Conservation (phyloP, 2,797 vertebrate genomes). For the Tinamus major region DNA sequence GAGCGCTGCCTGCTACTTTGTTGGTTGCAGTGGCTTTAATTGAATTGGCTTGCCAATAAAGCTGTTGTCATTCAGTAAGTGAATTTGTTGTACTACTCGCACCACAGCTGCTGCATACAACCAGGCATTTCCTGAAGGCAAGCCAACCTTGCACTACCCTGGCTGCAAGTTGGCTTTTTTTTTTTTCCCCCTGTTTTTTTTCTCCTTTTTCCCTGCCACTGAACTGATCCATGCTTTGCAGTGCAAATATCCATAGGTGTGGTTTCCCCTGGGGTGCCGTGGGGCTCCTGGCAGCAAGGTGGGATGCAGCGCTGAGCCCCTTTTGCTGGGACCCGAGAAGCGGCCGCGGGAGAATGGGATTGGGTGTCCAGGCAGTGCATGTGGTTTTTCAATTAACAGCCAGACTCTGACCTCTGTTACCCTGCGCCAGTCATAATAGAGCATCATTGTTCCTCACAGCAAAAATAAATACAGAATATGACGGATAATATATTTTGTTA, state of each 20-base stretch:
- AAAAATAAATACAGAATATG: slow-evolving; percentile 79
- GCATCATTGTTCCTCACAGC: slow-evolving; percentile 74
- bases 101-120: slow-evolving; percentile 87
- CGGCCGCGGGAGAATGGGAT: not conserved
- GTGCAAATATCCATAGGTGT: not conserved
- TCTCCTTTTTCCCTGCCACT: not conserved
- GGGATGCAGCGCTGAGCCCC: not conserved
- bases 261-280: rapidly evolving
- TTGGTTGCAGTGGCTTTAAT: slow-evolving; percentile 89
- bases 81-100: slow-evolving; percentile 88
- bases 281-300: too few relatives aligned
- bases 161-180: slow-evolving; percentile 56
- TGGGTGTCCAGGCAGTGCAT: not conserved
- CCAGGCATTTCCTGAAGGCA: slow-evolving; percentile 86
- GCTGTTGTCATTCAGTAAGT: slow-evolving; percentile 91
- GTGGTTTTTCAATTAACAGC: slow-evolving; percentile 69
- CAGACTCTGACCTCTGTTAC: slow-evolving; percentile 59
- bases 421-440: slow-evolving; percentile 62
- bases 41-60: slow-evolving; percentile 94
- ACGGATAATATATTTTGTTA: slow-evolving; percentile 80
- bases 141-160: slow-evolving; percentile 81
- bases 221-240: not conserved
- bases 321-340: not conserved
- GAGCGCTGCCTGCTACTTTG: slow-evolving; percentile 83
- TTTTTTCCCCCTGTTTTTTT: not conserved